phyloP scores from a whole-genome alignment of 2,113 vertebrate genomes.

The Antigone vipio region DNA sequence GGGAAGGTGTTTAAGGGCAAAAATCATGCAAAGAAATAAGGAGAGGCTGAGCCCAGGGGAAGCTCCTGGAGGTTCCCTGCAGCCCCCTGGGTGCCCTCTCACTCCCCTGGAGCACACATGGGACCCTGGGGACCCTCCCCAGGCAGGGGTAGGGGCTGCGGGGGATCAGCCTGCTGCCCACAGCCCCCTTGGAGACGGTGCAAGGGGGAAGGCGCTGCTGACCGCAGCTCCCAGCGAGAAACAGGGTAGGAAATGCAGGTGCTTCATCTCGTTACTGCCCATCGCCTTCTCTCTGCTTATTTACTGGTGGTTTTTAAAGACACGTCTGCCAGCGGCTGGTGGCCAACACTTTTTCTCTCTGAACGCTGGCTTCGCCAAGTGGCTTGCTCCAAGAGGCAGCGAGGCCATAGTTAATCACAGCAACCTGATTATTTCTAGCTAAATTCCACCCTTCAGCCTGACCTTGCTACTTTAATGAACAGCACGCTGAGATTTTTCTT shows the following conservation, averaged over 20 bases:
- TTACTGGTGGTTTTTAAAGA: background rate
- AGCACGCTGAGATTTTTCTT: background rate
- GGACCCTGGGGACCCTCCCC: background rate
- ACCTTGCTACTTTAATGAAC: background rate
- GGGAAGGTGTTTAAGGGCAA: background rate
- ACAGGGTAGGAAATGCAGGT: rapidly evolving
- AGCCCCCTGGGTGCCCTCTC: background rate
- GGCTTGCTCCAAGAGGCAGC: background rate
- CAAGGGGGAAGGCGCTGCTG: background rate
- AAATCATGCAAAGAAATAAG: background rate
- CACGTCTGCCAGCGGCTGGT: rapidly evolving
- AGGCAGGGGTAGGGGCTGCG: background rate
- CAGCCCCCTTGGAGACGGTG: background rate
- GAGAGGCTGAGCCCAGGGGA: background rate
- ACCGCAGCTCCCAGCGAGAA: background rate
- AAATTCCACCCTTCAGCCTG: slow-evolving; percentile 4
- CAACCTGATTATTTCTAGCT: background rate
- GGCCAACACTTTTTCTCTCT: background rate
- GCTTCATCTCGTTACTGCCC: background rate
- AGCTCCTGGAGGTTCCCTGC: background rate
- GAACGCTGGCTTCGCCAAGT: rapidly evolving
- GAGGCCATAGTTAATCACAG: background rate
- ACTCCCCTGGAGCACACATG: background rate
- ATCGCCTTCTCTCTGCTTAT: rapidly evolving
- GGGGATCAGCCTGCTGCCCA: background rate